These are phyloP conservation scores for Tubulanus polymorphus DNA, from an alignment of 2,888 invertebrate species.

Conservation along the genomic window DNA sequence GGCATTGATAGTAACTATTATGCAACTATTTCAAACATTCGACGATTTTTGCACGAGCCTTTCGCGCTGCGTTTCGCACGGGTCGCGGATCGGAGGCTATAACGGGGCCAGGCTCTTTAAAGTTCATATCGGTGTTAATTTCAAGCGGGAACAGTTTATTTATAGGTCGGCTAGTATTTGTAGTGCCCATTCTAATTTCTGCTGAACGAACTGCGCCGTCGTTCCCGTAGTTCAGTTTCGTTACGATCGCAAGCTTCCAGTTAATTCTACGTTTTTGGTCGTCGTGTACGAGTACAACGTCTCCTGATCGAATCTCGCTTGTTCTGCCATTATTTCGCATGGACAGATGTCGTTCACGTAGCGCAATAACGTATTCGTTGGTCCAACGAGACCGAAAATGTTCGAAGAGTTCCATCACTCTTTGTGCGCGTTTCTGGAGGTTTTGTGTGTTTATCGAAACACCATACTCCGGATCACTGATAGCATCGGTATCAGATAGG, in stretches of 20 bases:
- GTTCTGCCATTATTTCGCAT: neutral
- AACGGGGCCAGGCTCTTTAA: too few species aligned
- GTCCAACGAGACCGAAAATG: slow-evolving; percentile 16
- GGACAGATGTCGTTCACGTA: neutral
- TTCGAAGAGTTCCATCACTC: neutral
- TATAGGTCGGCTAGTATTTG: slow-evolving; percentile 10
- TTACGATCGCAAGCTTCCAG: neutral
- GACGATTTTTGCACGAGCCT: too few species aligned
- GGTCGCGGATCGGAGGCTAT: too few species aligned
- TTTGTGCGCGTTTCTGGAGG: neutral
- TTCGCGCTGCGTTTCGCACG: too few species aligned
- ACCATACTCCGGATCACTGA: neutral
- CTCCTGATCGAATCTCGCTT: neutral
- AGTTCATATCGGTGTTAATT: slow-evolving; percentile 1
- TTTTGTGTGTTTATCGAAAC: neutral
- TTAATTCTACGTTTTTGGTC: neutral
- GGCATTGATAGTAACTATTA: too few species aligned
- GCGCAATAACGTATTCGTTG: slow-evolving; percentile 1
- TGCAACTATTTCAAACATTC: too few species aligned
- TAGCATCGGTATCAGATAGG: neutral
- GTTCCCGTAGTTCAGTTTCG: slow-evolving; percentile 3
- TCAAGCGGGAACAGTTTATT: slow-evolving; percentile 8
- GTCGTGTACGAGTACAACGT: neutral
- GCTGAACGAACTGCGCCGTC: slow-evolving; percentile 12
- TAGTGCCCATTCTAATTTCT: slow-evolving; percentile 9